Conservation (phyloP, 2,888 invertebrate species). For the Silvanus unidentatus region DNA sequence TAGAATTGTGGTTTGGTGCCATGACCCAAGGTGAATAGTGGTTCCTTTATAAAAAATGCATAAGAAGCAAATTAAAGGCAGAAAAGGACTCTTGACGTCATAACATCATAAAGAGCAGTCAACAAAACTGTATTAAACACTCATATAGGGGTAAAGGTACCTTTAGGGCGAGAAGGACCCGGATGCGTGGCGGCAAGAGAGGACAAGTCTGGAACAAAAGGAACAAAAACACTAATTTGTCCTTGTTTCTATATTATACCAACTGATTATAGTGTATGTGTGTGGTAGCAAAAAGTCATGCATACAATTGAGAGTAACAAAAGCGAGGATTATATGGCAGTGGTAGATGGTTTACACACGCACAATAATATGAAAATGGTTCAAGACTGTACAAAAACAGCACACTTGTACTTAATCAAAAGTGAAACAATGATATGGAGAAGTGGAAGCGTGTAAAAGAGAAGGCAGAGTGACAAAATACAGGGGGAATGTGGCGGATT, state of each 20-base stretch:
- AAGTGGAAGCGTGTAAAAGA: too few species aligned
- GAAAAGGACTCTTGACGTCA: too few species aligned
- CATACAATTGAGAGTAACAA: slow-evolving; percentile 21
- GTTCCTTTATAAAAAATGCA: too few species aligned
- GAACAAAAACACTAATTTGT: slow-evolving; percentile 42
- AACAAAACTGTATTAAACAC: too few species aligned
- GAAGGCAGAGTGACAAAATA: too few species aligned
- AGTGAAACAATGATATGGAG: slow-evolving; percentile 1
- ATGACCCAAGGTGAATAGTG: too few species aligned
- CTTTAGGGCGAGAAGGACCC: slow-evolving; percentile 40
- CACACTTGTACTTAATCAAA: neutral
- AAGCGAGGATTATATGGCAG: neutral
- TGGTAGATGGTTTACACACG: too few species aligned
- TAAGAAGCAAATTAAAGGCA: too few species aligned
- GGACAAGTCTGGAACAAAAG: slow-evolving; percentile 46
- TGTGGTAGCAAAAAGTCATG: slow-evolving; percentile 27
- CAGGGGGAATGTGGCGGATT: too few species aligned
- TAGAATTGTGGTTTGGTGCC: too few species aligned
- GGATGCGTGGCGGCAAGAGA: slow-evolving; percentile 45
- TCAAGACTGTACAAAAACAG: neutral
- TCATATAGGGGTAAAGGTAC: slow-evolving; percentile 28
- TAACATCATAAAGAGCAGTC: too few species aligned
- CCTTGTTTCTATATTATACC: slow-evolving; percentile 28
- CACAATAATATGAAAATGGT: slow-evolving; percentile 44
- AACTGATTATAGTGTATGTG: slow-evolving; percentile 32